Base-by-base conservation (phyloP, 2,797 vertebrate genomes). In the Molothrus aeneus region DNA sequence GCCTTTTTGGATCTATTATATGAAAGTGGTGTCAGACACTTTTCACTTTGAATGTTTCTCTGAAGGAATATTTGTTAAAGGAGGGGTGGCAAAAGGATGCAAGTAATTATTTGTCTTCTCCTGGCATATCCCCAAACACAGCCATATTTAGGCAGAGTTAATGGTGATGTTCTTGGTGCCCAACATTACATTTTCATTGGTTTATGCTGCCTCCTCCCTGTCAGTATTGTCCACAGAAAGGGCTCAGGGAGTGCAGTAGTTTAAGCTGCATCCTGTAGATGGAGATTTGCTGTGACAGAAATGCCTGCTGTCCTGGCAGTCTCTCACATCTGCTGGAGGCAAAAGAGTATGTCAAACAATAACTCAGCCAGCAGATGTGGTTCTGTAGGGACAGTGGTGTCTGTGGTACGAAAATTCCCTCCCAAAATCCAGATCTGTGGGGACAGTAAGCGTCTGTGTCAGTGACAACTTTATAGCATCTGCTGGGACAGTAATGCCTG, bases 361-460 rank as follows among this genome's bases (percentile, higher is more conserved):
- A 93, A 79, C 71, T 92, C 63, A 65, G 72, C 94, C 91, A 85
- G 70, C 97, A 97, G 97, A 97, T 96, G 98, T 48, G 77, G 90
- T 90, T 94, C 85, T 80, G 88, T 80, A 38, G 75, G 95, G 91
- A 97, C 97, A 97, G 97, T 93, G 84, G 93, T 40, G 82, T 90
- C 97, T 96, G 95, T 97, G 95, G 95, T 92, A 89, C 90, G 80
- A 94, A 85, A 75, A 83, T 36, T 70, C 85, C 77, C 73, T 92
- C 83, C 91, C 19, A 68, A 94, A 87, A 86, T 61, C 38, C 85
- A 34, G 86, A 94, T 86, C 93, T 40, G 56, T 72, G 91, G 68
- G 89, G 92, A 97, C 97, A 97, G 97, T 95, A 25, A 95, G 96
- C 3, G 43, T 96, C 97, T 97, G 96, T 97, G 96, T 97, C 91